Base-by-base conservation (phyloP, 1,140 invertebrate species). In the Laupala kohalensis region DNA sequence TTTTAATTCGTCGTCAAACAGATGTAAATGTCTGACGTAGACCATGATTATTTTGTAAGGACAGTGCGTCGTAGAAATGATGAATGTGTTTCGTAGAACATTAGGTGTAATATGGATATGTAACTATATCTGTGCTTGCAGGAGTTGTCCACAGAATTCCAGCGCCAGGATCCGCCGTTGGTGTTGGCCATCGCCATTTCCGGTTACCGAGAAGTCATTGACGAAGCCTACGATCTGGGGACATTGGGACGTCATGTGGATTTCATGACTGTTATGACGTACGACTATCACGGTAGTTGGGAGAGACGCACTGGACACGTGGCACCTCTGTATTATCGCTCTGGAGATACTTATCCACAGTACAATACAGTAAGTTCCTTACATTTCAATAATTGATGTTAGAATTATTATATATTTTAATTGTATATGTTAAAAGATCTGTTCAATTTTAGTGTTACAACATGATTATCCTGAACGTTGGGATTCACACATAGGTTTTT, bases 281-380 rank as follows among this genome's bases (percentile, higher is more conserved):
- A 94, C 71, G 94, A 96, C 78, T 94, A 93, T 76, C 92, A 95
- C 75, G 93, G 93, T 0, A 87, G 88, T 6, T 95, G 93, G 93
- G 93, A 95, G 77, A 79, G 84, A 3, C 82, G 83, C 73, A 92
- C 92, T 0, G 92, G 91, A 0, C 93, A 96, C 77, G 86, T 95
- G 5, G 92, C 92, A 75, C 93, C 94, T 0, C 80, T 96, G 1
- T 88, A 88, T 69, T 84, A 85, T 0, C 78, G 81, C 9, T 77
- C 81, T 2, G 84, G 81, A 13, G 91, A 93, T 73, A 80, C 80
- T 37, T 87, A 88, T 77, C 85, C 89, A 0, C 87, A 91, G 78
- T 94, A 93, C 75, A 93, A 92, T 75, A 86, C 89, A 19, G 90
- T 91, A 80, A 86, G 86, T 84, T n/a, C n/a, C n/a, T n/a, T n/a